These are phyloP conservation scores for Diceros bicornis DNA, from an alignment of 2,797 vertebrate species.

Conservation along the genomic window DNA sequence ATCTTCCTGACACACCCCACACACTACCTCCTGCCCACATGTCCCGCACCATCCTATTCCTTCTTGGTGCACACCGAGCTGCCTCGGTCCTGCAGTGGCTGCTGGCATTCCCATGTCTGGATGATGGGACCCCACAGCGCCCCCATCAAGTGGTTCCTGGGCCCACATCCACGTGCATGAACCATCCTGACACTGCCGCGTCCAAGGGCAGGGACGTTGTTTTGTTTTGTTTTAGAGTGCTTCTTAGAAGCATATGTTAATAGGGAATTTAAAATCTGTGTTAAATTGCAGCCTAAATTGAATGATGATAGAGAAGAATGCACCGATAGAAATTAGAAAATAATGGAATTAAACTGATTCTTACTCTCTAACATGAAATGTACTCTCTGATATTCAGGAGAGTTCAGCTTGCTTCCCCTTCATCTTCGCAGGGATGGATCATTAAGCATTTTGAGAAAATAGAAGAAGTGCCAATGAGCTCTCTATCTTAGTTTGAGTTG, in stretches of 20 bases:
- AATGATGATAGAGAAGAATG: neutral
- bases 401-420: neutral
- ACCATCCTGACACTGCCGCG: neutral
- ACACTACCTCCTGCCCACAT: accelerated
- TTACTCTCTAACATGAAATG: neutral
- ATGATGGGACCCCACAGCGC: no score
- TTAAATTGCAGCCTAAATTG: neutral
- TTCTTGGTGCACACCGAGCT: no score
- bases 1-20: neutral
- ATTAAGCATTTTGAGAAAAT: neutral
- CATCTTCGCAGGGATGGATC: neutral
- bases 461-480: neutral
- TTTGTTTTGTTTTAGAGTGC: neutral
- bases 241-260: slow-evolving; percentile 30
- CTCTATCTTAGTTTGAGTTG: neutral
- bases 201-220: neutral
- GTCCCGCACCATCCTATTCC: accelerated
- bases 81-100: neutral
- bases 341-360: neutral
- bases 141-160: neutral
- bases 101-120: neutral
- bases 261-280: neutral
- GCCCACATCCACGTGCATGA: neutral
- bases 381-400: neutral
- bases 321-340: neutral